phyloP scores from a whole-genome alignment of 30 jellyfish, hydroid and myxozoan genomes.

The Cassiopea xamachana region DNA sequence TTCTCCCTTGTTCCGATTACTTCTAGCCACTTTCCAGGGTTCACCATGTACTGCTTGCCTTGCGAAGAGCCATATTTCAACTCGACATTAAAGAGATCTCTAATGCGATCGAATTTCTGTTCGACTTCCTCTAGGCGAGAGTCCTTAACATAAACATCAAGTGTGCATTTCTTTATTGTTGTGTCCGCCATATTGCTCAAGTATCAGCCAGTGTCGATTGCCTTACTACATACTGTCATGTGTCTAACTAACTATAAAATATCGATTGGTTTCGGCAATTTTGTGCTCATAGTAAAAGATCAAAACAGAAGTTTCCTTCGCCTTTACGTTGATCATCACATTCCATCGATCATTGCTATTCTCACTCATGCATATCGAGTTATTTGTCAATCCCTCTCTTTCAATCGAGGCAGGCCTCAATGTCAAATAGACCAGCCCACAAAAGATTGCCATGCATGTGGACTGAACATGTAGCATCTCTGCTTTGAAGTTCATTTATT shows the following conservation, averaged over 20 bases:
- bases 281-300: neutral
- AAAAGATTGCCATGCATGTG: too few species aligned
- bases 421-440: conserved; percentile 17
- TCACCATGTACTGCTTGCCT: conserved; percentile 97
- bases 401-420: conserved; percentile 56
- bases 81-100: conserved; percentile 85
- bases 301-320: conserved; percentile 38
- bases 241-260: neutral
- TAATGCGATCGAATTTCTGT: conserved; percentile 74
- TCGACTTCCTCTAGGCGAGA: conserved; percentile 91
- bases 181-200: conserved; percentile 71
- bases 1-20: conserved; percentile 80
- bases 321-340: conserved; percentile 30
- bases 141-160: conserved; percentile 92
- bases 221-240: conserved; percentile 32
- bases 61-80: conserved; percentile 76
- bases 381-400: conserved; percentile 59
- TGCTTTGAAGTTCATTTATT: too few species aligned
- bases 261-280: neutral
- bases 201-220: conserved; percentile 9
- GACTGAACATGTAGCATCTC: too few species aligned
- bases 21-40: conserved; percentile 94
- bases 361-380: conserved; percentile 72
- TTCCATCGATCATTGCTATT: conserved; percentile 28
- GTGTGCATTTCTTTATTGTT: conserved; percentile 65